Evolutionary conservation across 2,888 invertebrate species (phyloP).

Genomic region (Apamea crenata): DNA sequence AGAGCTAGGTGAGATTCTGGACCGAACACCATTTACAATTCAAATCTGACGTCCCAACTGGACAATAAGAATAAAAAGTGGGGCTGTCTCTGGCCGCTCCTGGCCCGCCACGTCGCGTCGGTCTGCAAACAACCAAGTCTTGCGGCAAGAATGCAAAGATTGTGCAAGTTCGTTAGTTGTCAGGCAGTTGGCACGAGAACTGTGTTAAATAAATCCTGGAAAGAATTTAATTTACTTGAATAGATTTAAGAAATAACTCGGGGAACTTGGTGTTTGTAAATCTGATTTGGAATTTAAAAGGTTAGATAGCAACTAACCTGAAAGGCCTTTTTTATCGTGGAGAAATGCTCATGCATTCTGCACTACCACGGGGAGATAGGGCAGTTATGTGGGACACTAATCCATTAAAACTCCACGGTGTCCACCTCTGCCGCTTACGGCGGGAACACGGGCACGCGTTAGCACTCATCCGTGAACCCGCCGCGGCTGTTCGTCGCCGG

Average conservation of each 20-base stretch:
- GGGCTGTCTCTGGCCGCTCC: not conserved
- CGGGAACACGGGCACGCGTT: too few relatives aligned
- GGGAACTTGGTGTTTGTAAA: not conserved
- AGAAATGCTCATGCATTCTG: too few relatives aligned
- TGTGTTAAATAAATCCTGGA: slow-evolving; percentile 48
- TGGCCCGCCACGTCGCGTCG: slow-evolving; percentile 18
- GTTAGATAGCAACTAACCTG: not conserved
- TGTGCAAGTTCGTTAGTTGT: slow-evolving; percentile 52
- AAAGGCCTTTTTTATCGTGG: too few relatives aligned
- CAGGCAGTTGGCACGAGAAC: slow-evolving; percentile 34
- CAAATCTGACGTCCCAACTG: slow-evolving; percentile 64
- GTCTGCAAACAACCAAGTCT: slow-evolving; percentile 52
- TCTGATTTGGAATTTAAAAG: slow-evolving; percentile 2
- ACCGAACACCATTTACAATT: slow-evolving; percentile 68
- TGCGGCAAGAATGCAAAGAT: slow-evolving; percentile 54
- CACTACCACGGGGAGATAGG: too few relatives aligned
- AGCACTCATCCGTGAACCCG: too few relatives aligned
- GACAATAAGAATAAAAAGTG: slow-evolving; percentile 63
- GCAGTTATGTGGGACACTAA: too few relatives aligned
- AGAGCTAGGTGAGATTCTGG: slow-evolving; percentile 52
- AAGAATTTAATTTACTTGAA: slow-evolving; percentile 42
- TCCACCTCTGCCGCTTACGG: too few relatives aligned
- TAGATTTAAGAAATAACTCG: slow-evolving; percentile 22
- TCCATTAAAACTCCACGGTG: too few relatives aligned
- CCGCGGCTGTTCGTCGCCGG: too few relatives aligned